Evolutionary conservation across 2,797 vertebrate genomes (phyloP), one percentile per base, ranked within the genome.

Genomic region (Serranus cabrilla): DNA sequence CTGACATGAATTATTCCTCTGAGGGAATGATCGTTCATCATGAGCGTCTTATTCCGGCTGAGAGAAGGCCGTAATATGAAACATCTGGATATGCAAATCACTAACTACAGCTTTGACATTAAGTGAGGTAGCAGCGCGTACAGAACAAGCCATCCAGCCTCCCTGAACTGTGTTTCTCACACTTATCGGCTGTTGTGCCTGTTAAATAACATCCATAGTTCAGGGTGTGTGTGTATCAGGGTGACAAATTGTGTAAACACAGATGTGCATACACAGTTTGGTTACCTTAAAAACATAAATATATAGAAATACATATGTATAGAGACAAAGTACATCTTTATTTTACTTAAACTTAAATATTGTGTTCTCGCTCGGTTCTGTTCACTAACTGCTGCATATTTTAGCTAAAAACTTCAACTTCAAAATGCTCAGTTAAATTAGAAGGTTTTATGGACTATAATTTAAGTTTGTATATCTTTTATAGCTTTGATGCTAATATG

Each of bases 81-180:
- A 87, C 89, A 89, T 91, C 90, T 92, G 90, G 87, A 89, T 72
- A 78, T 83, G 87, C 85, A 85, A 81, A 84, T 89, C 55, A 34
- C 58, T 25, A 49, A 78, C 69, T 71, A 31, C 39, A 39, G 75
- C 61, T 67, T 2, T 71, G 80, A 82, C 85, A 88, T 88, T 81
- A 92, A 89, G 40, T 71, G 80, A 74, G 73, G 58, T 59, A 72
- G 81, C 83, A 25, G 82, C 4, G 80, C 75, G 20, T 51, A 54
- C 12, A 47, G 7, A 85, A 90, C 75, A 81, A 86, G 76, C 52
- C 54, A 57, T 46, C 56, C 69, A 68, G 63, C 71, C 73, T 82
- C 60, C 50, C 45, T 10, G 25, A 81, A 62, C 72, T 62, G 51
- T 73, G 78, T 77, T 81, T 18, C 73, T 74, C 49, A 71, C 72